Evolutionary conservation across 1,140 invertebrate species (phyloP), one percentile per base, ranked within the genome.

Genomic region (Argopecten irradians): DNA sequence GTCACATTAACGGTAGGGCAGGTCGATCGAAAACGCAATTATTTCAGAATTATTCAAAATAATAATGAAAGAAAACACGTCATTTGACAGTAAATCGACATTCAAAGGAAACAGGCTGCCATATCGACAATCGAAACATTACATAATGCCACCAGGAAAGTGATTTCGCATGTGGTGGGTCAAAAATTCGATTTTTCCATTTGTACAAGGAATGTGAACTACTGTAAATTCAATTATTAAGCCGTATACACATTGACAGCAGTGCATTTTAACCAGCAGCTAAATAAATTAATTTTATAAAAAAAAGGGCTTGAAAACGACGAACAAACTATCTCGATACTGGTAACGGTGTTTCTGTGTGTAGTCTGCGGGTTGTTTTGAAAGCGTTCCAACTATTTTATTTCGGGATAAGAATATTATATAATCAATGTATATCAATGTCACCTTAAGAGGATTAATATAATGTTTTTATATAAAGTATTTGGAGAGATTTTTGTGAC

Each of bases 261-360:
- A 71, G 28, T 71, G 22, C 55, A 22, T 71, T 71, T 71, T 28
- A 71, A 71, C 55, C 55, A 28, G 1, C 5, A 71, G 55, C 55
- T 71, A 71, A 71, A 71, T 71, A 16, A 28, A 71, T 71, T 28
- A 71, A 71, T n/a, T 71, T 71, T 71, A 28, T 71, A 71, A 71
- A 71, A 71, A 71, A 71, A 71, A 71, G n/a, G n/a, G 3, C 55
- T 28, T 71, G 5, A 71, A 71, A 28, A n/a, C 55, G 55, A 71
- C 55, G 55, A 71, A 71, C 55, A 71, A 71, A n/a, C 22, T 71
- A 71, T 71, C n/a, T 71, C 55, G 55, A 71, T 71, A 71, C 55
- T 16, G 55, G 1, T 71, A 71, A 71, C 1, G 55, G 28, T 71
- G 28, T 71, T 71, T 28, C 1, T 71, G 22, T 71, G 0, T 71